Evolutionary conservation across 2,797 vertebrate genomes (phyloP).

Genomic region (Glossophaga mutica): DNA sequence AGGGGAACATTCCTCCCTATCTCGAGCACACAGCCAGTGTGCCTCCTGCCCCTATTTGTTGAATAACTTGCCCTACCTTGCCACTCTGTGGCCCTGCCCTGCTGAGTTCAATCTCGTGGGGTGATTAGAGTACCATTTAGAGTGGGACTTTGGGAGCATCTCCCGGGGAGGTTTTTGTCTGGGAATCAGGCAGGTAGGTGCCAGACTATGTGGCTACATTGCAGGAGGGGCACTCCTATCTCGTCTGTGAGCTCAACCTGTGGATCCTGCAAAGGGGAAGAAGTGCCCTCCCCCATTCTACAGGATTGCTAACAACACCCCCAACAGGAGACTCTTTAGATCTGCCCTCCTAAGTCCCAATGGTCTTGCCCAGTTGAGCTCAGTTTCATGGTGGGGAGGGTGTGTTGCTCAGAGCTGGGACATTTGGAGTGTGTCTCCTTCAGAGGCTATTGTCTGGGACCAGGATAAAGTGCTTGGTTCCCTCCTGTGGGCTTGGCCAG

Average conservation of each 20-base stretch:
- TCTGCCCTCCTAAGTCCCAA: background rate
- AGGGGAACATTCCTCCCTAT: background rate
- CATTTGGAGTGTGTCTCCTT: no score
- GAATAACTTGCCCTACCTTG: background rate
- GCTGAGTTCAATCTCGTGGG: background rate
- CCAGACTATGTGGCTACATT: background rate
- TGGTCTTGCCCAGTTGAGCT: background rate
- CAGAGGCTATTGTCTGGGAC: background rate
- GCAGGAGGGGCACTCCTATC: background rate
- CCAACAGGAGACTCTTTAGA: background rate
- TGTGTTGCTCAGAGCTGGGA: no score
- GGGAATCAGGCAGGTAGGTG: background rate
- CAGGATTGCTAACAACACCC: background rate
- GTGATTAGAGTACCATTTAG: background rate
- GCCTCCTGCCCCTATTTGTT: background rate
- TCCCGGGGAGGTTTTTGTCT: background rate
- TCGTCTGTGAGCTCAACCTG: background rate
- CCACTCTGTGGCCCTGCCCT: background rate
- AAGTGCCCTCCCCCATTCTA: background rate
- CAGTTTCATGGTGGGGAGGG: background rate
- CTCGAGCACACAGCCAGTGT: background rate
- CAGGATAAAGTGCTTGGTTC: background rate
- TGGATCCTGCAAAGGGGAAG: background rate
- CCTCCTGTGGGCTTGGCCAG: background rate
- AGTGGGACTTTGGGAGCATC: background rate